phyloP scores from a whole-genome alignment of 2,888 invertebrate genomes.

The Tanypteryx hageni region DNA sequence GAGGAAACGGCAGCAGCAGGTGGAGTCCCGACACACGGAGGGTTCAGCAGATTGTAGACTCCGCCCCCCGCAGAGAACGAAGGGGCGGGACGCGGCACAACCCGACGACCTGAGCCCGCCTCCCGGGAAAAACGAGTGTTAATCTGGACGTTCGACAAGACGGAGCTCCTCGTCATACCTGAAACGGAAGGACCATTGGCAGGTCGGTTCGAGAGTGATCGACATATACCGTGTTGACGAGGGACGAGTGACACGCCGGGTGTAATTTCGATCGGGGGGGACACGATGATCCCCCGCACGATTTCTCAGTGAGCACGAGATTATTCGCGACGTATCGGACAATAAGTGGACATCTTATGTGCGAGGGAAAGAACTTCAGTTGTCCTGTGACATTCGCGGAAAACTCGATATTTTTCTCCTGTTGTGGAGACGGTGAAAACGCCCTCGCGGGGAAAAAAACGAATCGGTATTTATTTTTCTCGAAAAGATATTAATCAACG shows the following conservation, averaged over 20 bases:
- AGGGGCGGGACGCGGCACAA: conserved; percentile 56
- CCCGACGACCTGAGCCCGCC: not conserved
- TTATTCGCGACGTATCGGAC: not conserved
- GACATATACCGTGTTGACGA: not conserved
- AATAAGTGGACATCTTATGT: not conserved
- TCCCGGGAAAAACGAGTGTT: conserved; percentile 55
- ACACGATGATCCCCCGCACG: not conserved
- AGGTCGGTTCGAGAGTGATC: conserved; percentile 56
- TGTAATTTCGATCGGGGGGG: not conserved
- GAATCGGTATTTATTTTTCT: too few relatives aligned
- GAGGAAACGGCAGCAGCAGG: conserved; percentile 22
- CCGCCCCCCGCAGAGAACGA: conserved; percentile 58
- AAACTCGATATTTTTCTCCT: not conserved
- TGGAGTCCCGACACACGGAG: not conserved
- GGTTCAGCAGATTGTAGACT: conserved; percentile 47
- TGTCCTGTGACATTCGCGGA: not conserved
- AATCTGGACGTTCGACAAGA: conserved; percentile 51
- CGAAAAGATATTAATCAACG: too few relatives aligned
- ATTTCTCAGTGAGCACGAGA: conserved; percentile 2
- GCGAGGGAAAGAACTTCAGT: not conserved
- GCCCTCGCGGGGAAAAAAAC: not conserved
- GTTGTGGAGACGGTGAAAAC: not conserved
- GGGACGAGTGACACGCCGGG: not conserved
- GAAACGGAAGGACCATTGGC: conserved; percentile 57
- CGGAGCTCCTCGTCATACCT: conserved; percentile 63